Base-by-base conservation (phyloP, 2,113 vertebrate genomes). In the Macrotus californicus region DNA sequence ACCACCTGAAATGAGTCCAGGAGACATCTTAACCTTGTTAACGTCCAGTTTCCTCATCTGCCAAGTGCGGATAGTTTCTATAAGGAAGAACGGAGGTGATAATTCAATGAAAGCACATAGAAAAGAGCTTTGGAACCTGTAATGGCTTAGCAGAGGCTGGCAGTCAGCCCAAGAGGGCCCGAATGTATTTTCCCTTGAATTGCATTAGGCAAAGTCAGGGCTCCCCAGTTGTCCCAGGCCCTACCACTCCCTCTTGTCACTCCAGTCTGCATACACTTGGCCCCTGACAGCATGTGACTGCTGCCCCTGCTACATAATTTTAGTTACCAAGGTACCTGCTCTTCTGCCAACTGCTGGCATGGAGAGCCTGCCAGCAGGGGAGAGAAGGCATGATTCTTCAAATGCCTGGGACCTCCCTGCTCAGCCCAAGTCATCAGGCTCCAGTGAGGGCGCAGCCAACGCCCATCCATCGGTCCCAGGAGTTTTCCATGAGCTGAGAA, bases 401-500 rank as follows among this genome's bases (percentile, higher is more conserved):
- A 56, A 39, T 24, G 24, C 46, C 46, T 24, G 43, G 56, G 50
- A 26, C 43, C 39, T 29, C 43, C 34, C 66, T 1, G 24, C 70
- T 61, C 16, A 1, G 36, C 67, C 77, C 26, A 19, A 26, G 43
- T 26, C 82, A 21, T 10, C 0, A 0, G 36, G 50, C 2, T 52
- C 15, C 41, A 6, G 46, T 1, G 75, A 52, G 59, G 91, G 56
- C 89, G 52, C 26, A 21, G 67, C n/a, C 89, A 7, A 50, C 41
- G 26, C 88, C 34, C 34, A 22, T 50, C 56, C 31, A 22, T 50
- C n/a, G 50, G 26, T 43, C 66, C 18, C 83, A 41, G 75, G 86
- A 72, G 64, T 87, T 96, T 96, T 87, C 95, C 95, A 80, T 2
- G 7, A 83, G 54, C 86, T 1, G 9, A 82, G 89, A 92, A 64